These are phyloP conservation scores for Epinotia bilunana DNA, from an alignment of 2,888 invertebrate species.

Conservation along the genomic window DNA sequence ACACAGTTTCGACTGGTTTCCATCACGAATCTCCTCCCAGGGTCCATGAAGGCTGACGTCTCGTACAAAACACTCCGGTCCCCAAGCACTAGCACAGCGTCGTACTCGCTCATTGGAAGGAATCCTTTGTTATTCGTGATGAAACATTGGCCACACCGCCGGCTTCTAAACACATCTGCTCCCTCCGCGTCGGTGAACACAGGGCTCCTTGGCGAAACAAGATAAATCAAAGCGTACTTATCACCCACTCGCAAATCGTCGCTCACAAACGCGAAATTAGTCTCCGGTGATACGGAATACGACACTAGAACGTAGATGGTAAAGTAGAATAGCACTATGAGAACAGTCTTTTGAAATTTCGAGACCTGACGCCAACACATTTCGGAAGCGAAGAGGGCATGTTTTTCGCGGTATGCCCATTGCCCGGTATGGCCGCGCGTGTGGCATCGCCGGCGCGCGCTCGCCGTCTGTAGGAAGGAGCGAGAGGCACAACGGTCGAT, in stretches of 20 bases:
- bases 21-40: slow-evolving; percentile 59
- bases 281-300: slow-evolving; percentile 55
- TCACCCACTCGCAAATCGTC: slow-evolving; percentile 62
- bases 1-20: slow-evolving; percentile 58
- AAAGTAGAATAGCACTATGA: slow-evolving; percentile 58
- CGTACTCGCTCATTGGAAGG: slow-evolving; percentile 64
- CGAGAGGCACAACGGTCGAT: slow-evolving; percentile 62
- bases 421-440: slow-evolving; percentile 52
- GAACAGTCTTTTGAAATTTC: slow-evolving; percentile 59
- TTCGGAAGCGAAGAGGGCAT: slow-evolving; percentile 49
- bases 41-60: slow-evolving; percentile 57
- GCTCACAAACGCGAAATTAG: slow-evolving; percentile 57
- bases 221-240: slow-evolving; percentile 62
- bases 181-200: slow-evolving; percentile 61
- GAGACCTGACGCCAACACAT: slow-evolving; percentile 65
- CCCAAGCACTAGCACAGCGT: slow-evolving; percentile 61
- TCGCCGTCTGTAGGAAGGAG: slow-evolving; percentile 56
- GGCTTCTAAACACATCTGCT: slow-evolving; percentile 57
- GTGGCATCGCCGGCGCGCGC: slow-evolving; percentile 55
- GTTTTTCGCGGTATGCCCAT: slow-evolving; percentile 45
- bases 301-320: slow-evolving; percentile 57
- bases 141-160: slow-evolving; percentile 63
- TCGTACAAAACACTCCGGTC: slow-evolving; percentile 51
- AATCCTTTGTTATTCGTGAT: slow-evolving; percentile 69
- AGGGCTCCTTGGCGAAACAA: slow-evolving; percentile 55